These are phyloP conservation scores for Bombus affinis DNA, from an alignment of 1,140 invertebrate genomes.

Conservation along the genomic window DNA sequence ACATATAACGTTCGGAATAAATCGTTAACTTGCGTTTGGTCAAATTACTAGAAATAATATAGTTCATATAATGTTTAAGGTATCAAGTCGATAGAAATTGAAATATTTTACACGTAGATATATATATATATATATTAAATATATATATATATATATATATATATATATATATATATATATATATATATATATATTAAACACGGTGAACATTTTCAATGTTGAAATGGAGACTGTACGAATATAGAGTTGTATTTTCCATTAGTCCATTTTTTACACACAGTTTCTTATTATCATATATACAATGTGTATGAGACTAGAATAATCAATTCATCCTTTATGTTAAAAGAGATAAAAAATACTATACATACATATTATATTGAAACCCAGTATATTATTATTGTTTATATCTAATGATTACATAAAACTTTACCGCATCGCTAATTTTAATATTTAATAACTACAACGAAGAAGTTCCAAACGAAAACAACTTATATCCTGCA, in stretches of 20 bases:
- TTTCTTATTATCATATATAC: conserved; percentile 1
- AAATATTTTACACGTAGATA: conserved; percentile 65
- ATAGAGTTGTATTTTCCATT: conserved; percentile 50
- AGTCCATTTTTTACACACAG: conserved; percentile 2
- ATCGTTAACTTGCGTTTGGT: conserved; percentile 48
- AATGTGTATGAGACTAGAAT: too few relatives aligned
- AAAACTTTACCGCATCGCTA: background rate
- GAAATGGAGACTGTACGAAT: conserved; percentile 44
- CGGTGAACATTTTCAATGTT: conserved; percentile 59
- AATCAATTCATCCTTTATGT: background rate
- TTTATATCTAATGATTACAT: conserved; percentile 25
- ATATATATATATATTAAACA: conserved; percentile 35
- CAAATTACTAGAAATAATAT: conserved; percentile 67
- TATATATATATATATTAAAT: conserved; percentile 16
- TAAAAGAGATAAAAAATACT: background rate
- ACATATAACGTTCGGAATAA: background rate
- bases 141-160: too few relatives aligned
- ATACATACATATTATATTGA: background rate
- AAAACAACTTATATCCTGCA: conserved; percentile 59
- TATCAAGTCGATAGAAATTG: conserved; percentile 58
- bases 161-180: background rate
- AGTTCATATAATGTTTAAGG: conserved; percentile 54
- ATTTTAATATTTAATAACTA: conserved; percentile 36
- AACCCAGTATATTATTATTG: background rate
- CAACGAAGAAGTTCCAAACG: conserved; percentile 48